Conservation (phyloP, 30 jellyfish, hydroid and myxozoan genomes). For the Aurelia aurita region DNA sequence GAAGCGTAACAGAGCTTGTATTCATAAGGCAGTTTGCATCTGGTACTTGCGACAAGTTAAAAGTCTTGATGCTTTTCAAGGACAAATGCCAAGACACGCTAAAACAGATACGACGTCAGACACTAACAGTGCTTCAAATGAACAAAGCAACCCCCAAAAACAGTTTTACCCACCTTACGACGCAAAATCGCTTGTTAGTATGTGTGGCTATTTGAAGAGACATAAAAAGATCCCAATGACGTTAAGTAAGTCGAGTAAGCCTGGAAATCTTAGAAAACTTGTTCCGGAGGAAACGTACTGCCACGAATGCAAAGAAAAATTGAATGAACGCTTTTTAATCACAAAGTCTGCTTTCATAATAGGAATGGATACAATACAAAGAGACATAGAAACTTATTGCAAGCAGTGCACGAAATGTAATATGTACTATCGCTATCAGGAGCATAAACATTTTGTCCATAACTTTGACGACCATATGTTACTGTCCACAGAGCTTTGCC, state of each 20-base stretch:
- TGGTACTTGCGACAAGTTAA: constrained; percentile 26
- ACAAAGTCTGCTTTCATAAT: no score
- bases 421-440: constrained; percentile 46
- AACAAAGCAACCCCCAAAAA: not conserved
- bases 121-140: no score
- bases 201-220: constrained; percentile 32
- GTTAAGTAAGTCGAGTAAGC: no score
- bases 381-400: not conserved
- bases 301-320: no score
- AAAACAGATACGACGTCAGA: no score
- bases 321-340: no score
- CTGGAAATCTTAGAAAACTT: no score
- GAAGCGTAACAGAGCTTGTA: constrained; percentile 20
- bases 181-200: not conserved
- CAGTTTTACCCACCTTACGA: constrained; percentile 10
- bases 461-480: constrained; percentile 50
- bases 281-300: no score
- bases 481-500: constrained; percentile 32
- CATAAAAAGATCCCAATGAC: not conserved
- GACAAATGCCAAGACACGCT: no score
- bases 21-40: constrained; percentile 16
- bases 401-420: constrained; percentile 5
- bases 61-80: not conserved
- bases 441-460: constrained; percentile 18
- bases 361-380: no score